Conservation (phyloP, 53 echinoderm and acorn worm genomes). For the Mesocentrotus franciscanus region DNA sequence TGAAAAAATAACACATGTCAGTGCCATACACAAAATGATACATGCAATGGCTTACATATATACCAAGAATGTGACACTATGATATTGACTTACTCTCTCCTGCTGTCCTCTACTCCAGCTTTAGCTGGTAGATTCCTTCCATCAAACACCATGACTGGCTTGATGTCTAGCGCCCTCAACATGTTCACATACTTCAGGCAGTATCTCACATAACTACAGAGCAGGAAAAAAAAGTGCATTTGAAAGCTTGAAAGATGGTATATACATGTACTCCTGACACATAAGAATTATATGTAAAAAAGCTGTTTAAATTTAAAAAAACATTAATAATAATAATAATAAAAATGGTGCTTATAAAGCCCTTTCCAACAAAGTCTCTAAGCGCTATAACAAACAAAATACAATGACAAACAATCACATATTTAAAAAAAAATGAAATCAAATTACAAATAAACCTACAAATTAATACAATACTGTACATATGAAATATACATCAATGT, state of each 20-base stretch:
- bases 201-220: slow-evolving; percentile 90
- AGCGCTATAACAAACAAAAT: no score
- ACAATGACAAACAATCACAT: no score
- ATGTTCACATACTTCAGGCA: slow-evolving; percentile 96
- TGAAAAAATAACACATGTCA: no score
- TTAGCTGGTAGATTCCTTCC: slow-evolving; percentile 92
- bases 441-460: no score
- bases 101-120: slow-evolving; percentile 83
- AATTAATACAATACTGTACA: no score
- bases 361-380: no score
- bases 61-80: no score
- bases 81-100: slow-evolving; percentile 87
- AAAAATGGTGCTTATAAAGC: no score
- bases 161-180: slow-evolving; percentile 87
- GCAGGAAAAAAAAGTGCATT: background rate
- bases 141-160: slow-evolving; percentile 96
- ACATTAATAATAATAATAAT: background rate
- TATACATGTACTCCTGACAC: background rate
- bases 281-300: no score
- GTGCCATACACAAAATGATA: background rate
- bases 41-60: no score
- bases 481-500: no score
- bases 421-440: no score
- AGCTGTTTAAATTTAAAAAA: background rate
- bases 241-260: background rate